Base-by-base conservation (phyloP, 2,888 invertebrate genomes). In the Watsonalla binaria region DNA sequence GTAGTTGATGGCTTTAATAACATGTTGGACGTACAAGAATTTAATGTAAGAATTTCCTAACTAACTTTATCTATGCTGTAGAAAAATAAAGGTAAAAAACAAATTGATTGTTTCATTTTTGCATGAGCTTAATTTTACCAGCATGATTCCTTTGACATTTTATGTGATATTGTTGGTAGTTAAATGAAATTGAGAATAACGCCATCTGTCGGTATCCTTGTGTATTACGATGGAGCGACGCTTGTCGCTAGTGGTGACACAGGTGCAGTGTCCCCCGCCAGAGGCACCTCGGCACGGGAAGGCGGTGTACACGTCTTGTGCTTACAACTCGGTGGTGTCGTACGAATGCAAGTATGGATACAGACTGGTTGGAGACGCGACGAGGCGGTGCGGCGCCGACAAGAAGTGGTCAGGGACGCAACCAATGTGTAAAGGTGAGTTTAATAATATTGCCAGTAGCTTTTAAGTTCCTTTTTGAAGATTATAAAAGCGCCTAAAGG, bases 331-430 rank as follows among this genome's bases (percentile, higher is more conserved):
- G 0, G 95, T 97, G 57, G 97, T 99, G 24, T 96, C 96, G 51
- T 99, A 99, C 87, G 97, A 97, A 77, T 99, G 99, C 92, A 96
- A 96, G 75, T 96, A 97, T 74, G 98, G 98, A 8, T 99, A 95
- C 88, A 95, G 96, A 57, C 92, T 99, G 58, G 93, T 97, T 7
- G 99, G 99, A 0, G 96, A 97, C 61, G 93, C 95, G 11, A 98
- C 98, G 2, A 92, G 99, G 65, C 92, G 96, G 47, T 99, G 99
- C 82, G 96, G 97, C 0, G 96, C 98, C 0, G 98, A 99, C 84
- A 95, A 96, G 78, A 95, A 96, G 76, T 99, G 99, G 99, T 96
- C 97, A 24, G 99, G 98, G 45, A 92, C 93, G n/a, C 94, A 96
- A 68, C 98, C 99, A 0, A 90, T 92, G 65, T 99, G 99, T 82